Evolutionary conservation across 1,140 invertebrate genomes (phyloP), one percentile per base, ranked within the genome.

Genomic region (Drosophila micromelanica): DNA sequence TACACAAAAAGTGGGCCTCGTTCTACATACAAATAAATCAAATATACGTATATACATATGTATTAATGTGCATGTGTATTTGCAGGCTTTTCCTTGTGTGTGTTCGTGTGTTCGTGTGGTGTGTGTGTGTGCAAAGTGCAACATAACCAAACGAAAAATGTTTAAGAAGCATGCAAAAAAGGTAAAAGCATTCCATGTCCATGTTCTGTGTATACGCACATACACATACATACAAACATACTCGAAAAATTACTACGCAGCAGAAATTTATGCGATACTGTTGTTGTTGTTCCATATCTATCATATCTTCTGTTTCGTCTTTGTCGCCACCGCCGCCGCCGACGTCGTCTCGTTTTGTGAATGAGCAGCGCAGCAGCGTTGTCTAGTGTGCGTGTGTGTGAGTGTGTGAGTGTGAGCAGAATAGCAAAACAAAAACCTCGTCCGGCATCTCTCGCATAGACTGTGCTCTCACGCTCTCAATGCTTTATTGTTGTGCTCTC

Each of bases 241-340:
- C 76, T 79, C 68, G 63, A 75, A 86, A 73, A 89, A 89, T 89
- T 89, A 89, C 84, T 89, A 89, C 84, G 84, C 84, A 89, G 84
- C 84, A 89, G 84, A 86, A 89, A 90, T 89, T 89, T 89, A 89
- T 89, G 84, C 84, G 73, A 73, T 72, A 68, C 59, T 69, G 73
- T 87, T 85, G 77, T 69, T 61, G 54, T 69, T 82, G 67, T 87
- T 76, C 75, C 82, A 87, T 87, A 87, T 87, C 82, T 86, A 86
- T 86, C 81, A 86, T 86, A 86, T 87, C 82, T 87, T 71, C 56
- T 75, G 57, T 56, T 71, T 73, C 70, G 54, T 54, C 63, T 72
- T 74, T 71, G 57, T 73, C 48, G 77, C 67, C 65, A 76, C 68
- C 76, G 43, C 38, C 68, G 38, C 57, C 78, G 76, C 61, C 80